Conservation (phyloP, 2,113 vertebrate genomes). For the Malurus cyaneus region DNA sequence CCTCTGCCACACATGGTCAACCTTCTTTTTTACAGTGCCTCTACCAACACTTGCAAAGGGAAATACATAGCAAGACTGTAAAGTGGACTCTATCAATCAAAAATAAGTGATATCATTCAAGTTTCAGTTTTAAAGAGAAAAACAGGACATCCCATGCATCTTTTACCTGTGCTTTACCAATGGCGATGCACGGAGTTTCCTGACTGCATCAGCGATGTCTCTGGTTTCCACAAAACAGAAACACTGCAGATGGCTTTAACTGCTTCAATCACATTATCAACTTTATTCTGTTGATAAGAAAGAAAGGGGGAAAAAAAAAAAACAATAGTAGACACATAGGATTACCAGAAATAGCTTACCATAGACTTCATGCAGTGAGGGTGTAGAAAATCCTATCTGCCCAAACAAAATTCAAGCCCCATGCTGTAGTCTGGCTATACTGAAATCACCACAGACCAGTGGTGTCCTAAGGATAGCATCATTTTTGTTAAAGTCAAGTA, state of each 20-base stretch:
- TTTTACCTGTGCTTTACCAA: constrained; percentile 59
- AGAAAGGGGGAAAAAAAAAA: fast-evolving
- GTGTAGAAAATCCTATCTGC: neutral
- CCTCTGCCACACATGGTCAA: neutral
- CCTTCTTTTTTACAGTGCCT: neutral
- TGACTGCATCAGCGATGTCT: constrained; percentile 56
- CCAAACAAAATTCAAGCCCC: neutral
- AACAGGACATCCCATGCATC: neutral
- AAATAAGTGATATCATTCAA: neutral
- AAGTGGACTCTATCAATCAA: neutral
- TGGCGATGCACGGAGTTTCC: constrained; percentile 22
- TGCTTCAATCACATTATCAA: constrained; percentile 40
- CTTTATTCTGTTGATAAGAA: constrained; percentile 9
- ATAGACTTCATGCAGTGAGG: neutral
- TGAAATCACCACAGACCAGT: neutral
- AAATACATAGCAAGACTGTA: neutral
- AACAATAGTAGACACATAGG: fast-evolving
- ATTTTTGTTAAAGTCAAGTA: neutral
- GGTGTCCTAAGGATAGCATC: neutral
- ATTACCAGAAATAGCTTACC: neutral
- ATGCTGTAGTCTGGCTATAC: neutral
- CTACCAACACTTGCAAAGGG: neutral
- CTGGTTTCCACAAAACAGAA: constrained; percentile 71
- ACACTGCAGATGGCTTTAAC: constrained; percentile 71
- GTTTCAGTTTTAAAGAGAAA: neutral